Base-by-base conservation (phyloP, 1,140 invertebrate genomes). In the Acromyrmex echinatior region DNA sequence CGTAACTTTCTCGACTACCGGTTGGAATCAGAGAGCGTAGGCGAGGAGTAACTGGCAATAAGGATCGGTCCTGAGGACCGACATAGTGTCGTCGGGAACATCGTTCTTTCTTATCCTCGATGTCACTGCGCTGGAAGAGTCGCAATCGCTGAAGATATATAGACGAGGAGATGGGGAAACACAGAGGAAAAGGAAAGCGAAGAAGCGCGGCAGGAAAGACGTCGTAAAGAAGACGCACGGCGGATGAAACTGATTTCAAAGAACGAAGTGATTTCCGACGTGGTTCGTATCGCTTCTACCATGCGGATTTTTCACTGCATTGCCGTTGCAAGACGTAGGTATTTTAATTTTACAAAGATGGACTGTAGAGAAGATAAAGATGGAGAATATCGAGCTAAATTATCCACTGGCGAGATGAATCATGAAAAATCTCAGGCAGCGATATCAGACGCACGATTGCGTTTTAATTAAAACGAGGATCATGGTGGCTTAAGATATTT, bases 381-480 rank as follows among this genome's bases (percentile, higher is more conserved):
- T 25, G 56, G 12, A 60, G 51, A 14, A 16, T 73, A 81, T 45
- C 79, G 76, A 70, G 82, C 45, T 88, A 88, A 93, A 92, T 91
- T 91, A 92, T 91, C 84, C 89, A 45, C 63, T 65, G 76, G 80
- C 65, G 88, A 91, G 91, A 90, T 92, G 90, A 87, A 93, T 92
- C 65, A 53, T 28, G 77, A 86, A 70, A 88, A 91, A 92, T 94
- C 87, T 91, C 88, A 21, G 86, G 86, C 78, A 45, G 71, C 28
- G 51, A 88, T 90, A 94, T 92, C 89, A 88, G 90, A 88, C 86
- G 87, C 86, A 86, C 88, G 92, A 93, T 94, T 91, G 93, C 93
- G 87, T 94, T 94, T 94, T 94, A 94, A 94, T 94, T 94, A 94
- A 93, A 94, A 80, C 91, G 68, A 60, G 92, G 90, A 92, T 94